phyloP scores from a whole-genome alignment of 2,797 vertebrate genomes.

The Scleropages formosus region DNA sequence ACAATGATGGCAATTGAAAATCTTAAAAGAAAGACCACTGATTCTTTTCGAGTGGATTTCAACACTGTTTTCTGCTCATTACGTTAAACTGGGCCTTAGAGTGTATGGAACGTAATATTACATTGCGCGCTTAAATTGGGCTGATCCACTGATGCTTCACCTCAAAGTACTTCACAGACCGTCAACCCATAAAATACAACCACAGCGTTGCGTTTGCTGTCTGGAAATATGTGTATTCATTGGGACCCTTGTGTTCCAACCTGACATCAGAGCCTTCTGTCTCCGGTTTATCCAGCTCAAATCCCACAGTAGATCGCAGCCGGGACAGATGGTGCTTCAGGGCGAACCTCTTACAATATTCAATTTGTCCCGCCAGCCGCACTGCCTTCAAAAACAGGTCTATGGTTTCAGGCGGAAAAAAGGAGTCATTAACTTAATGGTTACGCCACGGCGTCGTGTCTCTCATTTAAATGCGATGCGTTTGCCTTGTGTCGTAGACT shows the following conservation, averaged over 20 bases:
- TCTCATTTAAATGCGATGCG: not conserved
- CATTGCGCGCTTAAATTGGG: not conserved
- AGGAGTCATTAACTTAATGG: conserved; percentile 55
- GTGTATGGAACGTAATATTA: not conserved
- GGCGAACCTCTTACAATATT: conserved; percentile 49
- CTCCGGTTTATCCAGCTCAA: not conserved
- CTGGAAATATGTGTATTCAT: not conserved
- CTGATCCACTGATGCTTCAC: not conserved
- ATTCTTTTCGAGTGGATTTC: too few relatives aligned
- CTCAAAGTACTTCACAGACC: not conserved
- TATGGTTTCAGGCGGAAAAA: conserved; percentile 42
- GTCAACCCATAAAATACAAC: not conserved
- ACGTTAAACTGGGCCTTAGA: not conserved
- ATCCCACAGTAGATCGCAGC: conserved; percentile 37
- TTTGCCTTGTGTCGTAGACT: not conserved
- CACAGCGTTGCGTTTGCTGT: not conserved
- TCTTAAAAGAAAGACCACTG: too few relatives aligned
- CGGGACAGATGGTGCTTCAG: conserved; percentile 59
- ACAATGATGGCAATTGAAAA: too few relatives aligned
- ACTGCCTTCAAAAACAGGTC: conserved; percentile 32
- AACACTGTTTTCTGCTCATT: not conserved
- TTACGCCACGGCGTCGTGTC: not conserved
- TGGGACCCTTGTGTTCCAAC: not conserved
- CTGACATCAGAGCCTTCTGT: not conserved
- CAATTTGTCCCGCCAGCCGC: conserved; percentile 37